Conservation (phyloP, 1,140 invertebrate species). For the Drosophila serrata region DNA sequence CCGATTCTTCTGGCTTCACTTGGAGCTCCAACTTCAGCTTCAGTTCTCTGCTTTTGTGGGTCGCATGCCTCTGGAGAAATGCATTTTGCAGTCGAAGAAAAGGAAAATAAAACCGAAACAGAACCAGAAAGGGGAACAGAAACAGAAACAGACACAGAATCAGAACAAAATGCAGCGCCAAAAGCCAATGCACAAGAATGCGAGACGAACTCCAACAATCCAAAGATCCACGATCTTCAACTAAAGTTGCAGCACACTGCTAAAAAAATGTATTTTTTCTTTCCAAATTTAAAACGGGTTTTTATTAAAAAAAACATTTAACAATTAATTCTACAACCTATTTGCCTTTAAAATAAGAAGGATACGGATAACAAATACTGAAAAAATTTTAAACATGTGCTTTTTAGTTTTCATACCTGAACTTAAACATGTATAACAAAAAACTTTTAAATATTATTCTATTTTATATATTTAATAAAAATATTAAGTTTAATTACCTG, state of each 20-base stretch:
- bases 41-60: conserved; percentile 65
- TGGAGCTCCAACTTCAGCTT: conserved; percentile 19
- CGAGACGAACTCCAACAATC: conserved; percentile 45
- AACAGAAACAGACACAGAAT: conserved; percentile 48
- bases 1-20: conserved; percentile 20
- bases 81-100: conserved; percentile 47
- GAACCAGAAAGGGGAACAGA: conserved; percentile 19
- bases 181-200: conserved; percentile 78
- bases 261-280: background rate
- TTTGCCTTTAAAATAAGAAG: too few relatives aligned
- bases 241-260: conserved; percentile 22
- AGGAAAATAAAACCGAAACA: conserved; percentile 14
- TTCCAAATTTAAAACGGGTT: background rate
- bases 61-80: conserved; percentile 77
- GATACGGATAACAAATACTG: too few relatives aligned
- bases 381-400: too few relatives aligned
- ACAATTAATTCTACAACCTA: too few relatives aligned
- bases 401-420: too few relatives aligned
- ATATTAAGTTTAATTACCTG: too few relatives aligned
- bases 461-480: too few relatives aligned
- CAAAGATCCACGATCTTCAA: conserved; percentile 29
- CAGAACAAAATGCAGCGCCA: conserved; percentile 74
- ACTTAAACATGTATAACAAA: too few relatives aligned
- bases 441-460: too few relatives aligned
- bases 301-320: too few relatives aligned